Base-by-base conservation (phyloP, 2,888 invertebrate species). In the Nowickia ferox region DNA sequence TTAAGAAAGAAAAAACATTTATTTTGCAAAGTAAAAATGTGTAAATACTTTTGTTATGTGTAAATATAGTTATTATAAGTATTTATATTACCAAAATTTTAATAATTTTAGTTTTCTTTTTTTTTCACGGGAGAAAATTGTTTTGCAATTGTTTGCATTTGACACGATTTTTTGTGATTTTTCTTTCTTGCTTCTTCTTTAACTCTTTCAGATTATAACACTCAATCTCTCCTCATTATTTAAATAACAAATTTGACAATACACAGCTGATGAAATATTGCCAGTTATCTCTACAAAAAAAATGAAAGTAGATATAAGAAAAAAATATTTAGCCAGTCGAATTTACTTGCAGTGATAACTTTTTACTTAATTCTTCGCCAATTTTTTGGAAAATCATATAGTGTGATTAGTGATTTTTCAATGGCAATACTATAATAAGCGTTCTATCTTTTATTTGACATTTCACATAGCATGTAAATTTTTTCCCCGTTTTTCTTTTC, bases 131-230 rank as follows among this genome's bases (percentile, higher is more conserved):
- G 79, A 86, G 75, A 87, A 87, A 88, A 87, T 87, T 87, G 87
- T 88, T 88, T 88, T 89, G 88, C 88, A 88, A 89, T 86, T 89
- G 89, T 89, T 89, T 88, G 87, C 87, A 86, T 88, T 88, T 88
- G 88, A 88, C 88, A 88, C 88, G 88, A 88, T 88, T 88, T 80
- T 82, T 83, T 79, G 72, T 61, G 66, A 79, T 80, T 83, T 79
- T 82, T 40, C 68, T 80, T 85, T 78, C 57, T 79, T 76, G 59
- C 65, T 78, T 78, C 61, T 72, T 78, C 61, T 72, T 78, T 69
- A 74, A 69, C 84, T 74, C 77, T 77, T 77, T 61, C 38, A 22
- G 42, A 61, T 77, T 75, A 46, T 69, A 65, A 63, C 77, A 57
- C 63, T 71, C 66, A 48, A 46, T 44, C 63, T 74, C 77, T 74